Percentiles rank a stretch among this genome's conserved stretches.
Conservation (phyloP, 1,140 invertebrate genomes). For the Drosophila sp. region DNA sequence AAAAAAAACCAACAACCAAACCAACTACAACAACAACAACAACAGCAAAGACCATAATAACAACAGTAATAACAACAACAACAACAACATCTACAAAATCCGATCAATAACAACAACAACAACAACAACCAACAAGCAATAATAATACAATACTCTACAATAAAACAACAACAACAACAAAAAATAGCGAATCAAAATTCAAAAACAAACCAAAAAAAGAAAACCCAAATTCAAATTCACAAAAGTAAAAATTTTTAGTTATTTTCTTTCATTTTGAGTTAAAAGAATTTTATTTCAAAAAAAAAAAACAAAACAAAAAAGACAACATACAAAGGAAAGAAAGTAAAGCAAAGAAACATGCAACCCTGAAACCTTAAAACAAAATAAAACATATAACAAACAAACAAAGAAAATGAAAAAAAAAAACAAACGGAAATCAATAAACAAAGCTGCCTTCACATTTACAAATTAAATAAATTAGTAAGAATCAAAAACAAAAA, state of each 20-base stretch:
- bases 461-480: constrained; percentile 82
- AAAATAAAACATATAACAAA: constrained; percentile 67
- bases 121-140: constrained; percentile 54
- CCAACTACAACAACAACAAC: constrained; percentile 59
- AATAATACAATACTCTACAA: constrained; percentile 50
- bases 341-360: constrained; percentile 35
- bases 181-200: constrained; percentile 71
- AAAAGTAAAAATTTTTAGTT: not conserved
- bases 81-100: constrained; percentile 68
- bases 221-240: constrained; percentile 17
- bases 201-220: constrained; percentile 46
- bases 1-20: constrained; percentile 31
- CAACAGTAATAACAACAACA: constrained; percentile 55
- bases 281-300: not conserved
- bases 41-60: constrained; percentile 56
- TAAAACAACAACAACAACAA: constrained; percentile 45
- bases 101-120: constrained; percentile 70
- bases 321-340: constrained; percentile 27
- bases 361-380: constrained; percentile 59
- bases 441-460: constrained; percentile 83
- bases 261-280: not conserved
- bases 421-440: constrained; percentile 80
- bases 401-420: constrained; percentile 71
- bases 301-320: constrained; percentile 24
- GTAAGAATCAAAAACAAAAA: constrained; percentile 63